Evolutionary conservation across 92 coral and sea anemone genomes (phyloP), one percentile per base, ranked within the genome.

Genomic region (Actinernus sp.): DNA sequence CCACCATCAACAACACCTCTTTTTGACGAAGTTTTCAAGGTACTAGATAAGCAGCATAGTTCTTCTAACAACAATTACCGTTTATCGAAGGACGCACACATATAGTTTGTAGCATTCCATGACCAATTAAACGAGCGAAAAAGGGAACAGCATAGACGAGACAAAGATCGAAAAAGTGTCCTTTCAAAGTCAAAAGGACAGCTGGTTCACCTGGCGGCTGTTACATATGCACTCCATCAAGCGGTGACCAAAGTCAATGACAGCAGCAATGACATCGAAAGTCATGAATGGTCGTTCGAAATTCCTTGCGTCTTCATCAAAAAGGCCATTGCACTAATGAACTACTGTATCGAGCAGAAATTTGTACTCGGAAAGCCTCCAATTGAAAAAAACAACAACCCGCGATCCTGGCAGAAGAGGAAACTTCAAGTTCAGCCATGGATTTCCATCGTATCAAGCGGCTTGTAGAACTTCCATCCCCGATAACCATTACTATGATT

Each of bases 141-240:
- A 39, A 47, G 89, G 29, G 23, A 33, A 6, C 77, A 74, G 31
- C 89, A 82, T 53, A 31, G 73, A 22, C 78, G 73, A 3, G 83
- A 74, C 49, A 34, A 58, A 28, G 86, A 78, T 57, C 56, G 86
- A 4, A 77, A 69, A 60, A 85, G 82, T 58, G 64, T 70, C 5
- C 50, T 85, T 39, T 71, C 81, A 0, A 84, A 84, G 40, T 76
- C 81, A 37, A 85, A 84, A 50, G 86, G 86, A 34, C 86, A 70
- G 24, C 86, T 77, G 11, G 71, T 66, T 31, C 63, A 73, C 13
- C 58, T 85, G 17, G 85, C 91, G 10, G 77, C 86, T 10, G 77
- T 85, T 18, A 38, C 31, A 23, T 84, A 36, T 38, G 71, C 81
- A 11, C 61, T 84, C 14, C 50, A 63, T 26, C 85, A 84, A 22